Evolutionary conservation across 2,888 invertebrate species (phyloP).

Genomic region (Saturnia japonica): DNA sequence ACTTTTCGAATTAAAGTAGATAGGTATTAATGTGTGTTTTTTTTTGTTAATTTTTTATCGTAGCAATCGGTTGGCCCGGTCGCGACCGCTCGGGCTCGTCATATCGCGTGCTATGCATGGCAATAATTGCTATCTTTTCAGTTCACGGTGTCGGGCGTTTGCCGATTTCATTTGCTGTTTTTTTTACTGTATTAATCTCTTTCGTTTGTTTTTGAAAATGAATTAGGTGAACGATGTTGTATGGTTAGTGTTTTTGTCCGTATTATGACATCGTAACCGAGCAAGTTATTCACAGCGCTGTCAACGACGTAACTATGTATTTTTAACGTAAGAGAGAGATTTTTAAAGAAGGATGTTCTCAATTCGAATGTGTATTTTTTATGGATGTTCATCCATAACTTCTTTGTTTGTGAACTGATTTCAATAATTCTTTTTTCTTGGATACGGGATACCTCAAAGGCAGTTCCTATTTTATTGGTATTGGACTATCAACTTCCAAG

Average conservation of each 20-base stretch:
- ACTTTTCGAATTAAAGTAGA: constrained; percentile 6
- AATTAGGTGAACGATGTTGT: not conserved
- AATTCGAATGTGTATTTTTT: too few species aligned
- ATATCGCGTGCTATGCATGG: constrained; percentile 19
- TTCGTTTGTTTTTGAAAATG: constrained; percentile 4
- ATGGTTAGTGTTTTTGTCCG: not conserved
- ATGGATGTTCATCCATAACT: too few species aligned
- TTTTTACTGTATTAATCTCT: not conserved
- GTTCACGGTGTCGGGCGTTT: constrained; percentile 18
- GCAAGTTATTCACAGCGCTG: too few species aligned
- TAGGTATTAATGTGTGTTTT: not conserved
- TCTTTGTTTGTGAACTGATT: too few species aligned
- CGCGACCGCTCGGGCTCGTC: constrained; percentile 4
- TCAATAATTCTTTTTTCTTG: too few species aligned
- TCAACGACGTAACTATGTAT: too few species aligned
- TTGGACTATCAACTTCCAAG: too few species aligned
- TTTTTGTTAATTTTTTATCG: not conserved
- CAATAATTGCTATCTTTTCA: constrained; percentile 22
- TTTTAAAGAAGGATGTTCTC: too few species aligned
- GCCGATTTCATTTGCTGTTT: constrained; percentile 18
- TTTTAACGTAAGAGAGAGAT: too few species aligned
- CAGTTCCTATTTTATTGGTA: too few species aligned
- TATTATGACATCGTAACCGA: too few species aligned
- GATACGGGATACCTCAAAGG: too few species aligned
- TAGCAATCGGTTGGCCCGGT: not conserved